Conservation (phyloP, 2,113 vertebrate genomes). For the Rhynchopsitta pachyrhyncha region DNA sequence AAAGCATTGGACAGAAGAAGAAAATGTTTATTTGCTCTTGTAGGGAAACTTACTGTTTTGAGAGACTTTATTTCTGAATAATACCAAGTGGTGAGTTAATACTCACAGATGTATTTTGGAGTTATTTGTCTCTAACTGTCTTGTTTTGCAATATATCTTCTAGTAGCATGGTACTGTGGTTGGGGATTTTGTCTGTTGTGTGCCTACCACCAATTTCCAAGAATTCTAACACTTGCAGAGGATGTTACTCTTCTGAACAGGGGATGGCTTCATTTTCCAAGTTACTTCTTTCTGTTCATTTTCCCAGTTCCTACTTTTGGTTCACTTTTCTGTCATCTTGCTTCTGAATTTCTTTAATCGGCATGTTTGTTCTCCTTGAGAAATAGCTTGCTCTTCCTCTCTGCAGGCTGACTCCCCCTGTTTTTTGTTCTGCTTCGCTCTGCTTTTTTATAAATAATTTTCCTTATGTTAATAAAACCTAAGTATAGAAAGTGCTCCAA, state of each 20-base stretch:
- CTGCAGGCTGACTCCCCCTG: neutral
- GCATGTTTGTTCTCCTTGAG: neutral
- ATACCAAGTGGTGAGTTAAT: neutral
- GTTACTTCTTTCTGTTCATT: neutral
- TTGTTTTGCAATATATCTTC: neutral
- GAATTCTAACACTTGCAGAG: neutral
- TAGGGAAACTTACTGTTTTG: neutral
- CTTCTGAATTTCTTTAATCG: neutral
- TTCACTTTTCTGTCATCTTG: neutral
- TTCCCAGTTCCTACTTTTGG: neutral
- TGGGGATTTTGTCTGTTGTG: neutral
- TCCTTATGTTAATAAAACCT: neutral
- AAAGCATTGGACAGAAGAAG: neutral
- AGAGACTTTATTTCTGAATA: neutral
- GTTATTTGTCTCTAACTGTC: neutral
- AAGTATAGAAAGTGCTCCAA: neutral
- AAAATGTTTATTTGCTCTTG: neutral
- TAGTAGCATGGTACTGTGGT: neutral
- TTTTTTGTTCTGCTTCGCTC: neutral
- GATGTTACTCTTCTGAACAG: neutral
- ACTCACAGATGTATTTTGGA: neutral
- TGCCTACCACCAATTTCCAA: neutral
- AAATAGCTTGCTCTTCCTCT: neutral
- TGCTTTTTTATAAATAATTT: neutral
- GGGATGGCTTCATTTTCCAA: neutral